Percentiles rank a stretch among this genome's conserved stretches.
Conservation (phyloP, 2,113 vertebrate species). For the Cervus canadensis region DNA sequence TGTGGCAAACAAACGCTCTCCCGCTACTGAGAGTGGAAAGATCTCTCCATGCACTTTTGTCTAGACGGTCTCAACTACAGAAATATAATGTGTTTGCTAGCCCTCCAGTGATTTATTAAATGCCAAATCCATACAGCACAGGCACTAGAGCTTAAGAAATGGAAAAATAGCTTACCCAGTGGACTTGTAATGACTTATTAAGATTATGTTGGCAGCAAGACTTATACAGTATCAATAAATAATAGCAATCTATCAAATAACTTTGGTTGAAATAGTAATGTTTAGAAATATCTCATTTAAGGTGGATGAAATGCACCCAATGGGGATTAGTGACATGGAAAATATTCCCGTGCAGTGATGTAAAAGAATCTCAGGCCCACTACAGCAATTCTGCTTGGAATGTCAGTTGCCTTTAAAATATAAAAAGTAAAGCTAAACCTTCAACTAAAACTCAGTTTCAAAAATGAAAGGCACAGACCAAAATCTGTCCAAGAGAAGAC, state of each 20-base stretch:
- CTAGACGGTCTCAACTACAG: conserved; percentile 71
- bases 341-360: conserved; percentile 20
- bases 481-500: neutral
- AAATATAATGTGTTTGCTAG: conserved; percentile 70
- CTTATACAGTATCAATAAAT: conserved; percentile 74
- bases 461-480: neutral
- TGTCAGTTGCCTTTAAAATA: conserved; percentile 36
- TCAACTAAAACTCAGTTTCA: conserved; percentile 4
- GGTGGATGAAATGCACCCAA: conserved; percentile 47
- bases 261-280: conserved; percentile 59
- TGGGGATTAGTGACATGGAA: conserved; percentile 59
- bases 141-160: conserved; percentile 74
- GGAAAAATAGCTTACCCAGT: conserved; percentile 76
- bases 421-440: conserved; percentile 19
- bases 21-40: conserved; percentile 75
- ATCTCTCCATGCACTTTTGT: conserved; percentile 73
- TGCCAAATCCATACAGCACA: conserved; percentile 73
- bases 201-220: conserved; percentile 75
- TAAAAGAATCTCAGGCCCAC: conserved; percentile 16
- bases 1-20: conserved; percentile 73
- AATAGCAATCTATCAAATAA: conserved; percentile 70
- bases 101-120: conserved; percentile 79
- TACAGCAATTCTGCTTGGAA: conserved; percentile 5
- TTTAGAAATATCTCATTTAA: conserved; percentile 66
- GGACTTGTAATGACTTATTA: conserved; percentile 78